phyloP scores from a whole-genome alignment of 2,888 invertebrate genomes.

The Ectropis crepuscularia region DNA sequence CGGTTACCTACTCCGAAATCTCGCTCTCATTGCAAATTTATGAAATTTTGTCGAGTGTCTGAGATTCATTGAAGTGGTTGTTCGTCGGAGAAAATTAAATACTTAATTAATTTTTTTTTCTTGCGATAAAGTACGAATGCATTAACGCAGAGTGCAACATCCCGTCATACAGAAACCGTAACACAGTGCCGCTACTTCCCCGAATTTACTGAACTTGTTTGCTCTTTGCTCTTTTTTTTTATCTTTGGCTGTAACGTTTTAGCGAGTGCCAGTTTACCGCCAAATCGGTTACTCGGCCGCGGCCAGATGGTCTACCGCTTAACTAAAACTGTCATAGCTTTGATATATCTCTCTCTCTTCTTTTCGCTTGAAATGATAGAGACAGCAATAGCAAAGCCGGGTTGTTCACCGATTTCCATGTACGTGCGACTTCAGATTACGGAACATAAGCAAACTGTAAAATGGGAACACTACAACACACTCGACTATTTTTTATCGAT shows the following conservation, averaged over 20 bases:
- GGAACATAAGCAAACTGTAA: not conserved
- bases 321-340: no score
- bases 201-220: conserved; percentile 58
- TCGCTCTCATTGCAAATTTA: no score
- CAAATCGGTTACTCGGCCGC: conserved; percentile 60
- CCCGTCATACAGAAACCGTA: conserved; percentile 55
- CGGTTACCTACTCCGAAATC: no score
- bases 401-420: conserved; percentile 32
- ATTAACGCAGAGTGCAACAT: conserved; percentile 16
- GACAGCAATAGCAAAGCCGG: no score
- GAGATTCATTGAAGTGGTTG: no score
- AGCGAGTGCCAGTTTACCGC: conserved; percentile 43
- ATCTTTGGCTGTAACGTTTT: conserved; percentile 51
- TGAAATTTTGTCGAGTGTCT: no score
- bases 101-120: not conserved
- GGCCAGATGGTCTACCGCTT: no score
- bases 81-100: no score
- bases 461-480: not conserved
- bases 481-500: not conserved
- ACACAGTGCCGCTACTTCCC: conserved; percentile 61
- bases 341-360: no score
- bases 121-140: conserved; percentile 14
- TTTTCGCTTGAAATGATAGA: no score
- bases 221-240: conserved; percentile 50
- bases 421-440: not conserved